phyloP scores from a whole-genome alignment of 1,140 invertebrate species.

The Ephestia elutella region DNA sequence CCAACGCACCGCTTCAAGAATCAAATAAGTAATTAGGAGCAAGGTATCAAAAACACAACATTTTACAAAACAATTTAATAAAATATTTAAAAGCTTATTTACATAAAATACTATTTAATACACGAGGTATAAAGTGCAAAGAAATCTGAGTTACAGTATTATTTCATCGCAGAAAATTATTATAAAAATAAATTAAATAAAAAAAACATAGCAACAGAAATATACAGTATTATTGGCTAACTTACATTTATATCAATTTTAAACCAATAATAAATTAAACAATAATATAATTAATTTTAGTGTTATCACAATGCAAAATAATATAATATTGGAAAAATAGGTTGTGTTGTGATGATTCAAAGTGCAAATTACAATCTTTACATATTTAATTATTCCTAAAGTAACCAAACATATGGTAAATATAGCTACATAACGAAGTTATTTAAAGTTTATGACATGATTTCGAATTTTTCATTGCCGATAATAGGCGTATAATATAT shows the following conservation, averaged over 20 bases:
- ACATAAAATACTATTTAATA: conserved; percentile 10
- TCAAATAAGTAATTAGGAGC: too few relatives aligned
- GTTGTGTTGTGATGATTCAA: background rate
- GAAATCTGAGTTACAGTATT: background rate
- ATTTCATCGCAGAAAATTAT: background rate
- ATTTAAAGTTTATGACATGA: background rate
- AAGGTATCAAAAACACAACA: background rate
- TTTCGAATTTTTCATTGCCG: too few relatives aligned
- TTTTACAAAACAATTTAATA: conserved; percentile 12
- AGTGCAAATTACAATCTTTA: background rate
- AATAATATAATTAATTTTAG: background rate
- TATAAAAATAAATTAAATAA: background rate
- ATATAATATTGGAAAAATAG: background rate
- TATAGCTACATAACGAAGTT: background rate
- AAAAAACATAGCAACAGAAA: conserved; percentile 5
- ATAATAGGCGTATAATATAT: too few relatives aligned
- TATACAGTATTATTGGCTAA: background rate
- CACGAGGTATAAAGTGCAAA: background rate
- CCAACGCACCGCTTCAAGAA: too few relatives aligned
- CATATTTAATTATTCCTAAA: background rate
- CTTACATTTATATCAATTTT: background rate
- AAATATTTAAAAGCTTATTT: conserved; percentile 12
- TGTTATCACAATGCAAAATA: background rate
- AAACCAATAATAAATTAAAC: background rate
- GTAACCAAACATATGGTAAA: background rate